phyloP scores from a whole-genome alignment of 2,888 invertebrate species.

The Timandra comae region DNA sequence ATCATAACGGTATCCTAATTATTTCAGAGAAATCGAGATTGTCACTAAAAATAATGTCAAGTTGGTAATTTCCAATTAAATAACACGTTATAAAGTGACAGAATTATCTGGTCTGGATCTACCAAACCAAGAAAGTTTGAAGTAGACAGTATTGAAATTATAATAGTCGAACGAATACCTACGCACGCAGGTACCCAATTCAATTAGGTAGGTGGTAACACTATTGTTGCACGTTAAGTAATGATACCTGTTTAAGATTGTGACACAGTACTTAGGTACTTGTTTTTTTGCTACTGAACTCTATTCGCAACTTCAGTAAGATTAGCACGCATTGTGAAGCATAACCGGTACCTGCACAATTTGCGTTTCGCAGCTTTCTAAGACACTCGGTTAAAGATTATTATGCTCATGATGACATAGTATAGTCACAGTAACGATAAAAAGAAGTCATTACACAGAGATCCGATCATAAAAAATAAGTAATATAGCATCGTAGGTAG shows the following conservation, averaged over 20 bases:
- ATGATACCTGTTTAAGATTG: too few species aligned
- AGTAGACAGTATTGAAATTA: too few species aligned
- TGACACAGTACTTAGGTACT: too few species aligned
- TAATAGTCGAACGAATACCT: too few species aligned
- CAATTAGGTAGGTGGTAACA: too few species aligned
- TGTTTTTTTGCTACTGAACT: too few species aligned
- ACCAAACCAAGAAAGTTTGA: too few species aligned
- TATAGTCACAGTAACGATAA: constrained; percentile 24
- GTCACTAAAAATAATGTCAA: constrained; percentile 12
- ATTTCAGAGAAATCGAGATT: constrained; percentile 18
- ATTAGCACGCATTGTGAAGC: constrained; percentile 12
- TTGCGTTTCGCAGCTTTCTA: constrained; percentile 17
- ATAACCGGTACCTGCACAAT: constrained; percentile 9
- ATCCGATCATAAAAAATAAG: constrained; percentile 28
- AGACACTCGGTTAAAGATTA: constrained; percentile 16
- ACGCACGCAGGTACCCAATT: too few species aligned
- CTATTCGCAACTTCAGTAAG: neutral
- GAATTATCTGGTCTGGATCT: too few species aligned
- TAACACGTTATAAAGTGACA: too few species aligned
- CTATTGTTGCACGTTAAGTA: too few species aligned
- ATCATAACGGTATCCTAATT: constrained; percentile 22
- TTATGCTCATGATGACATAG: constrained; percentile 6
- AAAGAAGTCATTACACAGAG: constrained; percentile 30
- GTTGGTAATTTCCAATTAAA: constrained; percentile 5
- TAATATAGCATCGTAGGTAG: constrained; percentile 22